phyloP scores from a whole-genome alignment of 2,888 invertebrate genomes.

The Artemia sinica region DNA sequence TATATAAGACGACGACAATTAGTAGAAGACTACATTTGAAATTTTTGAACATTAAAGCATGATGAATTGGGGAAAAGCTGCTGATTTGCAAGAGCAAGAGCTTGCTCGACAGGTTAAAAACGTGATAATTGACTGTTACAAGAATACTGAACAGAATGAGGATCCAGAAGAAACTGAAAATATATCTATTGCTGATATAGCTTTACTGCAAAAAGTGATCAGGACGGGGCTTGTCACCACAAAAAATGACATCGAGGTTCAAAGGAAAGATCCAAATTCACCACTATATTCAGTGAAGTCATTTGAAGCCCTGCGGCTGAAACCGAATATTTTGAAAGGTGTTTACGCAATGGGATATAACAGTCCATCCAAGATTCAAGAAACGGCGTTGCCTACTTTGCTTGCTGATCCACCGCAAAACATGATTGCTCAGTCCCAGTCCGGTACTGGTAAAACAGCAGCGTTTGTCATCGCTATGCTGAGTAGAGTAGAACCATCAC shows the following conservation, averaged over 20 bases:
- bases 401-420: conserved; percentile 89
- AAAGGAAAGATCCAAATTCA: conserved; percentile 76
- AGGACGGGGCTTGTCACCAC: conserved; percentile 71
- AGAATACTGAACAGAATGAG: conserved; percentile 26
- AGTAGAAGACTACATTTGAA: too few relatives aligned
- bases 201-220: conserved; percentile 73
- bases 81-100: too few relatives aligned
- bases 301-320: conserved; percentile 70
- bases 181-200: conserved; percentile 56
- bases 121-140: too few relatives aligned
- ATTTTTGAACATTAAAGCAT: too few relatives aligned
- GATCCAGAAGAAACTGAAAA: conserved; percentile 33
- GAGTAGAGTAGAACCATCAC: conserved; percentile 62
- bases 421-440: conserved; percentile 97
- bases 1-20: too few relatives aligned
- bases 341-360: conserved; percentile 92
- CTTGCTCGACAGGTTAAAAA: too few relatives aligned
- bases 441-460: conserved; percentile 98
- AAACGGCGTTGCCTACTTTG: conserved; percentile 83
- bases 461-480: conserved; percentile 95
- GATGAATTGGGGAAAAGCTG: too few relatives aligned
- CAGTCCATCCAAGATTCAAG: conserved; percentile 92
- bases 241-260: conserved; percentile 70
- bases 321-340: conserved; percentile 76
- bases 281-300: conserved; percentile 83